phyloP scores from a whole-genome alignment of 2,888 invertebrate species.

The Cheilosia vernalis region DNA sequence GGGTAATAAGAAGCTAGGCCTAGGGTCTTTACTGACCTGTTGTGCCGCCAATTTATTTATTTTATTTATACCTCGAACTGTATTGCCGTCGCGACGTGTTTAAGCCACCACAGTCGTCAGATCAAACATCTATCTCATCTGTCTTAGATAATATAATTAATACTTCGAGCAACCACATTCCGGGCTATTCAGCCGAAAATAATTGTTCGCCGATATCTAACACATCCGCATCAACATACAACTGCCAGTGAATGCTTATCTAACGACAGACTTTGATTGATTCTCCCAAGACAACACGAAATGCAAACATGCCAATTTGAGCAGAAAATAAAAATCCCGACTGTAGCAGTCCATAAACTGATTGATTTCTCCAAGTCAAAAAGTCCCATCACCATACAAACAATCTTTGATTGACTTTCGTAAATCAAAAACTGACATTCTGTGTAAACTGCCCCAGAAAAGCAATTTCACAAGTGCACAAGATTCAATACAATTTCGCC shows the following conservation, averaged over 20 bases:
- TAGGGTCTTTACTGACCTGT: no score
- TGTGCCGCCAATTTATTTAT: no score
- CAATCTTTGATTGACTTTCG: constrained; percentile 65
- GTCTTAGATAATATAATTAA: no score
- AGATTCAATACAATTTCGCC: constrained; percentile 18
- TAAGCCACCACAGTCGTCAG: no score
- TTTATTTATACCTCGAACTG: no score
- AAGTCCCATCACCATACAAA: constrained; percentile 45
- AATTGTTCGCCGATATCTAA: neutral
- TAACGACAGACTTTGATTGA: constrained; percentile 21
- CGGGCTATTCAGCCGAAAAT: neutral
- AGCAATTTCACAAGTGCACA: constrained; percentile 36
- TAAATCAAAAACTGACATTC: constrained; percentile 63
- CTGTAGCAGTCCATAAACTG: constrained; percentile 9
- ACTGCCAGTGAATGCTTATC: constrained; percentile 10
- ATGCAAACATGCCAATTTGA: constrained; percentile 59
- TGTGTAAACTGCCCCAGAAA: constrained; percentile 52
- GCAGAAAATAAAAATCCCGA: neutral
- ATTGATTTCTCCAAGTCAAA: constrained; percentile 66
- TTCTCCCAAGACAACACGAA: constrained; percentile 36
- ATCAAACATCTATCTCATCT: no score
- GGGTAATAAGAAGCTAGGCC: no score
- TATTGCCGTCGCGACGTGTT: no score
- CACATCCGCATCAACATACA: constrained; percentile 10
- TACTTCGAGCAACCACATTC: neutral